Evolutionary conservation across 2,888 invertebrate genomes (phyloP).

Genomic region (Ceramica pisi): DNA sequence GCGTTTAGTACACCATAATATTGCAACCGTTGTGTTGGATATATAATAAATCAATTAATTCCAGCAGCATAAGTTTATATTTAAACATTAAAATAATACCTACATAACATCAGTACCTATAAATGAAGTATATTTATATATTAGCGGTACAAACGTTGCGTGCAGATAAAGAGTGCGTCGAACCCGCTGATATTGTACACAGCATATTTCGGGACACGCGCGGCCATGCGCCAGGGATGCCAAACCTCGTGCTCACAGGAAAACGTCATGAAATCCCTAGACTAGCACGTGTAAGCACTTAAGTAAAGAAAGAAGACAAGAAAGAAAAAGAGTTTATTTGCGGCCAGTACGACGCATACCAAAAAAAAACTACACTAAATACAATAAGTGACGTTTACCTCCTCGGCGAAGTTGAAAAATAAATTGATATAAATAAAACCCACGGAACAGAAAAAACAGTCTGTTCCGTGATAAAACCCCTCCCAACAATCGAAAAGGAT

Average conservation of each 20-base stretch:
- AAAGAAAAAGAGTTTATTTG: no score
- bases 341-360: no score
- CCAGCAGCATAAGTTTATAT: not conserved
- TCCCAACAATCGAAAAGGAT: no score
- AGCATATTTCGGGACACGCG: constrained; percentile 55
- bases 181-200: constrained; percentile 65
- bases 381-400: not conserved
- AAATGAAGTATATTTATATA: constrained; percentile 1
- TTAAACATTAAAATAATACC: not conserved
- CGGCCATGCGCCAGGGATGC: constrained; percentile 47
- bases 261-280: not conserved
- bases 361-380: no score
- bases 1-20: no score
- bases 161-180: constrained; percentile 70
- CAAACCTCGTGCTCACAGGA: constrained; percentile 33
- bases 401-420: no score
- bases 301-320: no score
- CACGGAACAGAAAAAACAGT: no score
- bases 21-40: no score
- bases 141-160: constrained; percentile 28
- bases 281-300: constrained; percentile 6
- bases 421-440: no score
- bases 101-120: constrained; percentile 1
- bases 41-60: no score
- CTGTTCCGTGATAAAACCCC: no score